Evolutionary conservation across 2,113 vertebrate species (phyloP).

Genomic region (Podarcis cretensis): DNA sequence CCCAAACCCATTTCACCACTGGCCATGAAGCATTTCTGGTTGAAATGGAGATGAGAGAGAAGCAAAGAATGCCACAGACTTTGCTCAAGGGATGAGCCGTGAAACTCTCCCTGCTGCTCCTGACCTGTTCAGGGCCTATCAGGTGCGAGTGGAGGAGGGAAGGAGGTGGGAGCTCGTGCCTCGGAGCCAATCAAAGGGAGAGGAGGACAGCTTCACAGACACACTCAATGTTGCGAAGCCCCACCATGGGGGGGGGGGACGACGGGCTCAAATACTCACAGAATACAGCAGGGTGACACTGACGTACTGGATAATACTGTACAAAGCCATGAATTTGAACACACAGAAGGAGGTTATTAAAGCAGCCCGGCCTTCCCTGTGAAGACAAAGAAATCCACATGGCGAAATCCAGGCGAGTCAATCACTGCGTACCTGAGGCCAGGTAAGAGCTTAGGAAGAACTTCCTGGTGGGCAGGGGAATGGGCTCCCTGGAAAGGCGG

Average conservation of each 20-base stretch:
- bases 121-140: too few species aligned
- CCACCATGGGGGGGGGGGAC: too few species aligned
- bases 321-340: constrained; percentile 99
- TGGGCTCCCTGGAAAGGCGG: too few species aligned
- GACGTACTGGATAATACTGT: constrained; percentile 99
- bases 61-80: neutral
- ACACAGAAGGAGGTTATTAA: constrained; percentile 98
- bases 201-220: neutral
- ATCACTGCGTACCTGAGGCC: neutral
- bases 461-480: too few species aligned
- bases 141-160: too few species aligned
- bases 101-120: too few species aligned
- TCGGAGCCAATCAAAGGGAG: neutral
- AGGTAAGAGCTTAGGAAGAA: too few species aligned
- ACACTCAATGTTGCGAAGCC: too few species aligned
- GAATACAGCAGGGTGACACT: constrained; percentile 96
- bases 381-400: constrained; percentile 54
- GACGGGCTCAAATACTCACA: constrained; percentile 77
- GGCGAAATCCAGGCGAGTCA: neutral
- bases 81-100: too few species aligned
- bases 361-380: constrained; percentile 96
- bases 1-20: too few species aligned
- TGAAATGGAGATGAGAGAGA: neutral
- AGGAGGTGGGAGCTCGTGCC: too few species aligned
- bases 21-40: too few species aligned